A percentile compares a stretch with the other conserved stretches of the same genome.
phyloP scores from a whole-genome alignment of 2,797 vertebrate species.

The Acanthopagrus latus region DNA sequence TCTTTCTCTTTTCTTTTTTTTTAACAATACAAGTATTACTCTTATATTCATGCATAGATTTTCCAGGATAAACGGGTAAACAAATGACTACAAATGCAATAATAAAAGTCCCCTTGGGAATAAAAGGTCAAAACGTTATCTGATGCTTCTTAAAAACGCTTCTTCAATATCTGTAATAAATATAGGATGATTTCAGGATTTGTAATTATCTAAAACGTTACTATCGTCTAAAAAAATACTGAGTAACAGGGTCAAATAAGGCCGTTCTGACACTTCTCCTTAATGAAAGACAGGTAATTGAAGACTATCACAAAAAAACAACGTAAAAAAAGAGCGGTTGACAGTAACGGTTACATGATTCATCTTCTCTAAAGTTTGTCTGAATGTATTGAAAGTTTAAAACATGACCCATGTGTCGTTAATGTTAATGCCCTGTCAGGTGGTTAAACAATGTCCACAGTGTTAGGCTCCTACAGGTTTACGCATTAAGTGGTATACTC shows the following conservation, averaged over 20 bases:
- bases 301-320: conserved; percentile 58
- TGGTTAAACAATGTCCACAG: conserved; percentile 71
- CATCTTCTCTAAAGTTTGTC: conserved; percentile 31
- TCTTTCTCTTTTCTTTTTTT: not conserved
- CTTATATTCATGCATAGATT: conserved; percentile 80
- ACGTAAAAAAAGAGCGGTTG: conserved; percentile 62
- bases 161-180: conserved; percentile 65
- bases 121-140: conserved; percentile 43
- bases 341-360: conserved; percentile 43
- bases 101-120: conserved; percentile 49
- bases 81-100: conserved; percentile 52
- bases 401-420: conserved; percentile 37
- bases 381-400: conserved; percentile 25
- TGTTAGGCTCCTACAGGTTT: conserved; percentile 54
- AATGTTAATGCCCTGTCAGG: conserved; percentile 43
- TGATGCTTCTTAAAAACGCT: conserved; percentile 66
- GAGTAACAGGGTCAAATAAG: conserved; percentile 72
- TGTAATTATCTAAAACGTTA: conserved; percentile 63
- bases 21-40: conserved; percentile 67
- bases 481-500: conserved; percentile 35
- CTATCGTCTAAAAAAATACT: conserved; percentile 70
- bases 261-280: conserved; percentile 60
- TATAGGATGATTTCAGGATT: conserved; percentile 62
- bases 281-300: conserved; percentile 43
- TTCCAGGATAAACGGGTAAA: conserved; percentile 62